Evolutionary conservation across 2,888 invertebrate species (phyloP), one percentile per base, ranked within the genome.

Genomic region (Eurytoma adleriae): DNA sequence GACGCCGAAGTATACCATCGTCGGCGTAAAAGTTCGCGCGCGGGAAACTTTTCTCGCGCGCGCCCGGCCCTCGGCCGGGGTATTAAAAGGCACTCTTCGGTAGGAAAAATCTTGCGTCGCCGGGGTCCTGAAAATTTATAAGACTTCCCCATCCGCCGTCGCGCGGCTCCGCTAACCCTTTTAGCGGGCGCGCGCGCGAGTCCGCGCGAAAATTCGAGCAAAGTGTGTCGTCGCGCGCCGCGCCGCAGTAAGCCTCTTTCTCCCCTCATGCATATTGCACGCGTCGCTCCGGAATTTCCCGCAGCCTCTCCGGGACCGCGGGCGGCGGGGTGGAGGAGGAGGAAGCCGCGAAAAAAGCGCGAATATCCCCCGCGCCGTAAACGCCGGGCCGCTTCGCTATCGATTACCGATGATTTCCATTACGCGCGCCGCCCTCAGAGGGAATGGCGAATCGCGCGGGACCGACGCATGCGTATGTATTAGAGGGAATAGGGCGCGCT

Each of bases 371-470:
- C 59, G n/a, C 52, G 72, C 24, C 24, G 18, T 18, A 16, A 16
- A 30, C 61, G n/a, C 54, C 16, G 16, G 2, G 52, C 18, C 50
- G 12, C 71, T 62, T 62, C 40, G 48, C 57, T 20, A 78, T 79
- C 78, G 78, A 79, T 79, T 30, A 27, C 54, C 73, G 78, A 79
- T 79, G 56, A 79, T 68, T 73, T 73, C 73, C 61, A 67, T 72
- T 66, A 56, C 27, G 50, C 24, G 48, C 20, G 59, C 48, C 48
- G 20, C 10, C 40, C 40, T 40, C 40, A 72, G 10, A 54, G 24
- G 62, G 14, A n/a, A 18, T 18, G 24, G 48, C 48, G n/a, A 40
- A 12, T n/a, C 67, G 48, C 20, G n/a, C 48, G 20, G 16, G 48
- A 48, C 10, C 40, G 40, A 40, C 40, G 40, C 40, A 40, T 40